Conservation (phyloP, 2,113 vertebrate genomes). For the Enhydra lutris region DNA sequence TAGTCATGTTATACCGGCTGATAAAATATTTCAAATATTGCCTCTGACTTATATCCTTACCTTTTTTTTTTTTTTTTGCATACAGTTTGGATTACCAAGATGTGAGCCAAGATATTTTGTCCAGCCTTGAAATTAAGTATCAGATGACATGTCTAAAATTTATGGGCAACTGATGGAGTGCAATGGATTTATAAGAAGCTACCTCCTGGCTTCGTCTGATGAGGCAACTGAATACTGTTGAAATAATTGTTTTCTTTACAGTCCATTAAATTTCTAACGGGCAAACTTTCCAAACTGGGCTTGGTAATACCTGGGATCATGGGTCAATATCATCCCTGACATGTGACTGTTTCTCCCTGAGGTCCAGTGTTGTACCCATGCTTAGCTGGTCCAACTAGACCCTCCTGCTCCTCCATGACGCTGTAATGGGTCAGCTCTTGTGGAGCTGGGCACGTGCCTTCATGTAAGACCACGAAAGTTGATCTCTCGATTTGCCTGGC, state of each 20-base stretch:
- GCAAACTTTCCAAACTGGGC: neutral
- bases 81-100: constrained; percentile 10
- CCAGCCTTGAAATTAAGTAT: constrained; percentile 46
- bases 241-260: constrained; percentile 50
- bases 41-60: neutral
- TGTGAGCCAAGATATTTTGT: constrained; percentile 27
- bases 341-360: neutral
- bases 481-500: neutral
- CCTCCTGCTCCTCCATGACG: neutral
- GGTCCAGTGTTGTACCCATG: neutral
- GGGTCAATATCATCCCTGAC: neutral
- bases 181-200: constrained; percentile 41
- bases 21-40: constrained; percentile 33
- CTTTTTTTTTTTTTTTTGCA: neutral
- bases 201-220: neutral
- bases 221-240: constrained; percentile 24
- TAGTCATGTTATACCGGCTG: neutral
- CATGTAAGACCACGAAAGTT: neutral
- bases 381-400: neutral
- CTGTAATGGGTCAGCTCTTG: neutral
- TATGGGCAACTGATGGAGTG: constrained; percentile 44
- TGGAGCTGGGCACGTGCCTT: neutral
- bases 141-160: constrained; percentile 37
- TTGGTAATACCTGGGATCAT: neutral
- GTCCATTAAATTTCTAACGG: constrained; percentile 19